phyloP scores from a whole-genome alignment of 2,113 vertebrate species.

The Sprattus sprattus region DNA sequence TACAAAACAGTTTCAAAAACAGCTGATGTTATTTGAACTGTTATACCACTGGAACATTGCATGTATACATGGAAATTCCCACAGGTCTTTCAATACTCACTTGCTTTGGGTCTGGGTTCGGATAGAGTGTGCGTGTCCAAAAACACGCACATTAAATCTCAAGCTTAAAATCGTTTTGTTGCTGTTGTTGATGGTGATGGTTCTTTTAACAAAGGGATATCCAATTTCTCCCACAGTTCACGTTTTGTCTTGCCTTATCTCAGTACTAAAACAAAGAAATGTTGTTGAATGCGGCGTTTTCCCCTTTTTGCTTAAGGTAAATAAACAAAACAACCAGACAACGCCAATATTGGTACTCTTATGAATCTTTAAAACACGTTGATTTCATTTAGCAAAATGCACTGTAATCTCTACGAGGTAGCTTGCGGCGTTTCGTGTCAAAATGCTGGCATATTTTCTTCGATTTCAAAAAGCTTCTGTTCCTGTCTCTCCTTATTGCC shows the following conservation, averaged over 20 bases:
- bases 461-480: constrained; percentile 52
- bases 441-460: constrained; percentile 44
- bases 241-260: not conserved
- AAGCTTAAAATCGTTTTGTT: constrained; percentile 61
- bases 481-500: constrained; percentile 66
- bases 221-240: constrained; percentile 55
- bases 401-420: constrained; percentile 52
- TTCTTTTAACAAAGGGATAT: constrained; percentile 54
- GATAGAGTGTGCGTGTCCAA: constrained; percentile 59
- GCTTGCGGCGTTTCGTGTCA: not conserved
- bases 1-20: constrained; percentile 33
- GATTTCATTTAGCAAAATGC: constrained; percentile 57
- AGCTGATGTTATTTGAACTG: constrained; percentile 36
- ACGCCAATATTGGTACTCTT: not conserved
- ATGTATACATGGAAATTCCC: constrained; percentile 57
- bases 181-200: constrained; percentile 31
- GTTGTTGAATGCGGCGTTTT: constrained; percentile 41
- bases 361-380: constrained; percentile 52
- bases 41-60: constrained; percentile 46
- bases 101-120: constrained; percentile 65
- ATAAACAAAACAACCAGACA: not conserved
- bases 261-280: constrained; percentile 27
- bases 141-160: constrained; percentile 64
- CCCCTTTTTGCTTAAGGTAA: constrained; percentile 45
- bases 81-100: constrained; percentile 64